These are phyloP conservation scores for Pagetopsis macropterus DNA, from an alignment of 2,797 vertebrate genomes.

Conservation along the genomic window DNA sequence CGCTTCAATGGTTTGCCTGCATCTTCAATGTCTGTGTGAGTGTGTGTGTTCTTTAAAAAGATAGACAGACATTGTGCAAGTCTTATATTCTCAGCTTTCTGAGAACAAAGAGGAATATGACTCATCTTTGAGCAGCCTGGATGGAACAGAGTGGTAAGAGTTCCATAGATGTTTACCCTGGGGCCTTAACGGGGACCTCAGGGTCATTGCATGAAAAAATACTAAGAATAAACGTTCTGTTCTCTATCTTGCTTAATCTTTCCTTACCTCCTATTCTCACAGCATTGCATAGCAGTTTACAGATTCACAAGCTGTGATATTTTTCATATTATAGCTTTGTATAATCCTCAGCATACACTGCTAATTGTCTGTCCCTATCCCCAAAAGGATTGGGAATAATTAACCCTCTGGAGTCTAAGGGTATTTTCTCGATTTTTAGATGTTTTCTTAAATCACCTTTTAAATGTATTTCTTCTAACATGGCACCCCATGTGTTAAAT, in stretches of 20 bases:
- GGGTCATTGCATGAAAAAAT: conserved; percentile 10
- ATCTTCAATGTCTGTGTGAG: background rate
- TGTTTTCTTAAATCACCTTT: no score
- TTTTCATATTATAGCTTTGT: conserved; percentile 1
- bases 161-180: conserved; percentile 26
- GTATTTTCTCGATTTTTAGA: no score
- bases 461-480: no score
- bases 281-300: background rate
- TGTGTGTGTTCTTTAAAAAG: conserved; percentile 1
- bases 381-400: no score
- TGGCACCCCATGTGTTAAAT: no score
- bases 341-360: background rate
- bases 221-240: conserved; percentile 21
- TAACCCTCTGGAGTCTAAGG: no score
- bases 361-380: background rate
- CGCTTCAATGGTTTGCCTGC: background rate
- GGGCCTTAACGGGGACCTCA: conserved; percentile 28
- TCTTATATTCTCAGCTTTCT: conserved; percentile 13
- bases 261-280: background rate
- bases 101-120: conserved; percentile 31
- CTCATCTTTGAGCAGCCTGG: conserved; percentile 19
- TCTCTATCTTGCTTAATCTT: background rate
- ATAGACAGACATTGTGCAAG: background rate
- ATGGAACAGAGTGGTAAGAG: background rate
- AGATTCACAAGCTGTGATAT: conserved; percentile 28